phyloP scores from a whole-genome alignment of 1,140 invertebrate genomes.

The Heliconius hermathena region DNA sequence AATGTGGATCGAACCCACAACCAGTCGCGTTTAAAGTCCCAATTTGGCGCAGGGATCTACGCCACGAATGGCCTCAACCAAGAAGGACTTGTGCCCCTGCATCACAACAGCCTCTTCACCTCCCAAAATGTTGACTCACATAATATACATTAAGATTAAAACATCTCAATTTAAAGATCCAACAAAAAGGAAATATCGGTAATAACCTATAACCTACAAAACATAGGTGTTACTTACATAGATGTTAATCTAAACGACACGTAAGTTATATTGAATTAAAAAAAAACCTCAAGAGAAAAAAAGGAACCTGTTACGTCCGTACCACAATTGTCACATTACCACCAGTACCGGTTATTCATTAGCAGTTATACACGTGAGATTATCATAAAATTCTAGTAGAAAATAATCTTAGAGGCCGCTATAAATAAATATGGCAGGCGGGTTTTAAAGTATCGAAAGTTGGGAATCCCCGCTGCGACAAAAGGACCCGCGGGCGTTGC shows the following conservation, averaged over 20 bases:
- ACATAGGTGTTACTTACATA: constrained; percentile 15
- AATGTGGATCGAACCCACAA: too few species aligned
- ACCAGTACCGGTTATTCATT: constrained; percentile 68
- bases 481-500: constrained; percentile 66
- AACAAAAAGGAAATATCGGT: not conserved
- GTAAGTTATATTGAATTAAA: constrained; percentile 24
- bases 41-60: too few species aligned
- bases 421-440: constrained; percentile 75
- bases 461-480: constrained; percentile 57
- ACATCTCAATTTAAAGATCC: not conserved
- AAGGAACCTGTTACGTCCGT: constrained; percentile 49
- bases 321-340: constrained; percentile 60
- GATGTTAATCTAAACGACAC: constrained; percentile 34
- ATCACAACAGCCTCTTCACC: too few species aligned
- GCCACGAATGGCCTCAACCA: too few species aligned
- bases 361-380: constrained; percentile 66
- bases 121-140: too few species aligned
- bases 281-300: too few species aligned
- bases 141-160: not conserved
- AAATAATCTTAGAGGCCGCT: constrained; percentile 68
- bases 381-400: constrained; percentile 79
- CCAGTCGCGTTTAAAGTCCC: too few species aligned
- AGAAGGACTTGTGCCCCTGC: too few species aligned
- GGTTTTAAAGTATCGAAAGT: constrained; percentile 71
- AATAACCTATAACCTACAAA: constrained; percentile 15